A percentile compares a stretch with the other conserved stretches of the same genome.
phyloP scores from a whole-genome alignment of 1,140 invertebrate species.

The Acromyrmex echinatior region DNA sequence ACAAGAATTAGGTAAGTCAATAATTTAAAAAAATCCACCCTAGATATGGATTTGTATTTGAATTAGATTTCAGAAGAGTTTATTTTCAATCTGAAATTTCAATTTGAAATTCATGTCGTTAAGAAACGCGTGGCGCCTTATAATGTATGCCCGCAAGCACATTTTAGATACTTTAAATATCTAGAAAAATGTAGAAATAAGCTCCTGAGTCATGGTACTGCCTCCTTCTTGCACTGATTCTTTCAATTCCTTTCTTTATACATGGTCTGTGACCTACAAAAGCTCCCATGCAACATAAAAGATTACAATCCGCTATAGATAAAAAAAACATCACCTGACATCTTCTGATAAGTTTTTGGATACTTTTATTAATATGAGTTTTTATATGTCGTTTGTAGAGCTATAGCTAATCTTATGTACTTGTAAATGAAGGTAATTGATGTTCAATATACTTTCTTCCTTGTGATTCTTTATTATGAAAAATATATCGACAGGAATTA shows the following conservation, averaged over 20 bases:
- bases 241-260: slow-evolving; percentile 19
- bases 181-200: not conserved
- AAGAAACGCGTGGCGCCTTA: not conserved
- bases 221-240: slow-evolving; percentile 37
- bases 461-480: not conserved
- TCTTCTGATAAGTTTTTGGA: not conserved
- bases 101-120: not conserved
- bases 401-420: not conserved
- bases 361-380: not conserved
- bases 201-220: not conserved
- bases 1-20: slow-evolving; percentile 7
- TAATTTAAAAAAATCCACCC: not conserved
- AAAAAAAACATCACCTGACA: not conserved
- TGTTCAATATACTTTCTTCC: not conserved
- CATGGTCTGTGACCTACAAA: slow-evolving; percentile 30
- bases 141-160: not conserved
- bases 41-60: not conserved
- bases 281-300: not conserved
- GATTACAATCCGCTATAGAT: not conserved
- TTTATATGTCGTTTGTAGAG: not conserved
- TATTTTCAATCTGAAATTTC: not conserved
- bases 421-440: not conserved
- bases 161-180: not conserved
- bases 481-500: not conserved
- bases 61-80: not conserved